Evolutionary conservation across 2,888 invertebrate species (phyloP).

Genomic region (Furcula furcula): DNA sequence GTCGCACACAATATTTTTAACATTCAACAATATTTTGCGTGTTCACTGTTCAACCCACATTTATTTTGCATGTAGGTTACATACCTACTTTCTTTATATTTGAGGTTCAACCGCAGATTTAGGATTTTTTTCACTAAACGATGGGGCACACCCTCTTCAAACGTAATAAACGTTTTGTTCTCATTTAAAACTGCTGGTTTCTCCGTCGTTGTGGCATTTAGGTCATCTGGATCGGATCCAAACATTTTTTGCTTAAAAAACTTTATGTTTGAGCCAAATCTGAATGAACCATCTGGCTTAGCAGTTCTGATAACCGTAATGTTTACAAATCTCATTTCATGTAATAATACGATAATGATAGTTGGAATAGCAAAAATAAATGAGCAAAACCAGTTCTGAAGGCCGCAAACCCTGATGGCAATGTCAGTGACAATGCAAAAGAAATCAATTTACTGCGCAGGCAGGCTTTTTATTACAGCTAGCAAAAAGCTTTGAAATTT

Average conservation of each 20-base stretch:
- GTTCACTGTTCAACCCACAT: not conserved
- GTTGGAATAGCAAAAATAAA: not conserved
- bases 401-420: not conserved
- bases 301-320: not conserved
- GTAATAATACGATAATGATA: not conserved
- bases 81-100: not conserved
- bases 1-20: no score
- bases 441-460: slow-evolving; percentile 9
- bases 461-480: slow-evolving; percentile 8
- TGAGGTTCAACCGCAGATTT: slow-evolving; percentile 21
- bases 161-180: slow-evolving; percentile 51
- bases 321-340: not conserved
- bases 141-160: slow-evolving; percentile 28
- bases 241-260: slow-evolving; percentile 51
- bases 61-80: slow-evolving; percentile 11
- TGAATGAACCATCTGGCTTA: not conserved
- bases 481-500: slow-evolving; percentile 28
- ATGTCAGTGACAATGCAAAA: not conserved
- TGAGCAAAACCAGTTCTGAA: not conserved
- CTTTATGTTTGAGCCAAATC: slow-evolving; percentile 41
- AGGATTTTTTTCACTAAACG: no score
- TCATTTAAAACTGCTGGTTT: slow-evolving; percentile 41
- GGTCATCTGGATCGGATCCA: slow-evolving; percentile 75
- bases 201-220: slow-evolving; percentile 52
- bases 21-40: no score